phyloP scores from a whole-genome alignment of 2,113 vertebrate species.

The Turdus rufiventris region DNA sequence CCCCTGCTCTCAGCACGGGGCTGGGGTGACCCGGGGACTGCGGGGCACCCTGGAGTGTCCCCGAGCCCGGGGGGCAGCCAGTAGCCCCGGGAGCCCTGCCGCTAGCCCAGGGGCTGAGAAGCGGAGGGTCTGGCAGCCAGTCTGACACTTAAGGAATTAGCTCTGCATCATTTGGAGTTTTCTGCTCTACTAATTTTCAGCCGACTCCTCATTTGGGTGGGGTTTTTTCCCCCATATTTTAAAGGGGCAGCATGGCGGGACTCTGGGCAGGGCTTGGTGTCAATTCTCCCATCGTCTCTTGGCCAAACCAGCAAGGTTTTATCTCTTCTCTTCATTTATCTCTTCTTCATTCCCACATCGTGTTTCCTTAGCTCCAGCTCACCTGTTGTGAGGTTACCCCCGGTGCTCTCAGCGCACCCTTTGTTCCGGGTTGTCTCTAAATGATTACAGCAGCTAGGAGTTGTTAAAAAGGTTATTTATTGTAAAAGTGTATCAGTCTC shows the following conservation, averaged over 20 bases:
- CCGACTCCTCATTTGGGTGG: conserved; percentile 38
- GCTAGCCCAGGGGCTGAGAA: not conserved
- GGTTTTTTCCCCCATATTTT: not conserved
- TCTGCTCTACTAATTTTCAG: conserved; percentile 72
- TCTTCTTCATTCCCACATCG: not conserved
- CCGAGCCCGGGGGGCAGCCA: not conserved
- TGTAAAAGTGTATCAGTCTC: too few relatives aligned
- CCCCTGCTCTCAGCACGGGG: not conserved
- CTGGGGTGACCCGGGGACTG: rapidly evolving
- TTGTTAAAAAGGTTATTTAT: too few relatives aligned
- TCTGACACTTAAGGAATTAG: conserved; percentile 73
- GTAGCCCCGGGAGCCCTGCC: rapidly evolving
- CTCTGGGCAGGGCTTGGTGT: not conserved
- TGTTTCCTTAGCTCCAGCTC: not conserved
- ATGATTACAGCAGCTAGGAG: too few relatives aligned
- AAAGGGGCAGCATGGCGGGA: conserved; percentile 33
- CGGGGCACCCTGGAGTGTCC: rapidly evolving
- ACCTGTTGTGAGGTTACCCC: too few relatives aligned
- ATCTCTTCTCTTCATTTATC: not conserved
- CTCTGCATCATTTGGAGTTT: conserved; percentile 73
- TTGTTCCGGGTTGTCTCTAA: too few relatives aligned
- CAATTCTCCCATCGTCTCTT: rapidly evolving
- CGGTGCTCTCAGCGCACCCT: too few relatives aligned
- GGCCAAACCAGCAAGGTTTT: not conserved
- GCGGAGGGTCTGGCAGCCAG: conserved; percentile 56